Base-by-base conservation (phyloP, 2,888 invertebrate species). In the Campopleginae sp. region DNA sequence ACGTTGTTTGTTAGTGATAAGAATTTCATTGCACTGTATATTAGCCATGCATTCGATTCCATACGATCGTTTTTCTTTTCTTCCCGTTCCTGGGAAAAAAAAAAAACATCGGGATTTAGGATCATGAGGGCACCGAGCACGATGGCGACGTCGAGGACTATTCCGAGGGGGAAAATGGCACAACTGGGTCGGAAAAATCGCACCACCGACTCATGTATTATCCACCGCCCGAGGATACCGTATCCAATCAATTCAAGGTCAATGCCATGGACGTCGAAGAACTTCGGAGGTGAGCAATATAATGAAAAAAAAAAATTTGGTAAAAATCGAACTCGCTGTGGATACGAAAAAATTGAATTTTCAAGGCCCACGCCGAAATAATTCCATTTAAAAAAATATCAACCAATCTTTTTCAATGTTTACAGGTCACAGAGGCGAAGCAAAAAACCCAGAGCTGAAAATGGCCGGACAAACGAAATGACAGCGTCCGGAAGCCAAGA, bases 201-300 rank as follows among this genome's bases (percentile, higher is more conserved):
- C 95, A 96, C 82, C 95, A 95, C 89, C 93, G 95, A 31, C 94
- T 96, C 27, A 96, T 97, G 86, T 97, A 97, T 92, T 97, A 97
- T 91, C 97, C 97, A 12, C 95, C 95, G n/a, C 95, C 95, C 54
- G 96, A 95, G 79, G 95, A 96, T 83, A 95, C 94, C n/a, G 87
- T 91, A 38, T 93, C 91, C 90, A 97, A 97, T 83, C 97, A 97
- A 91, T 98, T 97, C 92, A 97, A 97, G 91, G 97, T 98, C 58
- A 98, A 97, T 91, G 98, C 98, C 78, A 97, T 98, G 96, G 97
- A 98, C 91, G 97, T 96, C 0, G 97, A 97, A 51, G 98, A 98
- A 91, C 94, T 98, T 82, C 95, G 98, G 0, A 96, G 96, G 93
- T 97, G n/a, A 77, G 58, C 19, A 82, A 71, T 48, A 4, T 6